Evolutionary conservation across 2,113 vertebrate genomes (phyloP).

Genomic region (Hippopotamus amphibius): DNA sequence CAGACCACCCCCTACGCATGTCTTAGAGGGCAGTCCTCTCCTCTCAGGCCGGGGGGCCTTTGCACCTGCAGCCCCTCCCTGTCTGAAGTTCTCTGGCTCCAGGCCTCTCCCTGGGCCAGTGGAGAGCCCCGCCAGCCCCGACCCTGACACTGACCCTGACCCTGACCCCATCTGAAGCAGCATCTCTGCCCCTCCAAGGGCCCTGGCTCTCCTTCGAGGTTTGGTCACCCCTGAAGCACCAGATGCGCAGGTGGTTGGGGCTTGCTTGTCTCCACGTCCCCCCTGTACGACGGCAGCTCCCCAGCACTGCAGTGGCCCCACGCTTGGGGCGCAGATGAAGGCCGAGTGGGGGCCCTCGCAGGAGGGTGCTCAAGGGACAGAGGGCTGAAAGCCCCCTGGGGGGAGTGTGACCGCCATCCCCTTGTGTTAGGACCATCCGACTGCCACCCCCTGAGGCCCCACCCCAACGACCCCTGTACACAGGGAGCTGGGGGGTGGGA

Average conservation of each 20-base stretch:
- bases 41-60: neutral
- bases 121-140: neutral
- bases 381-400: too few species aligned
- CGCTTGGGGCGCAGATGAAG: neutral
- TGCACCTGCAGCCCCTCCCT: neutral
- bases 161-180: too few species aligned
- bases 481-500: neutral
- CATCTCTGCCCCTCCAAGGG: neutral
- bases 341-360: neutral
- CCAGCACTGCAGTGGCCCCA: neutral
- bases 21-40: neutral
- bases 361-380: neutral
- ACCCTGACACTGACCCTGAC: too few species aligned
- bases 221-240: neutral
- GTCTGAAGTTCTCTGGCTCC: neutral
- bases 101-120: neutral
- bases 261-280: neutral
- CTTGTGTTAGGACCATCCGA: neutral
- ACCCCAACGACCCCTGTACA: neutral
- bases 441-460: neutral
- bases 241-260: neutral
- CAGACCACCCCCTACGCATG: fast-evolving
- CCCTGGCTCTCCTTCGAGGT: neutral
- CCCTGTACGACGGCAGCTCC: fast-evolving
- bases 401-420: neutral